Conservation (phyloP, 2,888 invertebrate genomes). For the Drosophila maculinotata region DNA sequence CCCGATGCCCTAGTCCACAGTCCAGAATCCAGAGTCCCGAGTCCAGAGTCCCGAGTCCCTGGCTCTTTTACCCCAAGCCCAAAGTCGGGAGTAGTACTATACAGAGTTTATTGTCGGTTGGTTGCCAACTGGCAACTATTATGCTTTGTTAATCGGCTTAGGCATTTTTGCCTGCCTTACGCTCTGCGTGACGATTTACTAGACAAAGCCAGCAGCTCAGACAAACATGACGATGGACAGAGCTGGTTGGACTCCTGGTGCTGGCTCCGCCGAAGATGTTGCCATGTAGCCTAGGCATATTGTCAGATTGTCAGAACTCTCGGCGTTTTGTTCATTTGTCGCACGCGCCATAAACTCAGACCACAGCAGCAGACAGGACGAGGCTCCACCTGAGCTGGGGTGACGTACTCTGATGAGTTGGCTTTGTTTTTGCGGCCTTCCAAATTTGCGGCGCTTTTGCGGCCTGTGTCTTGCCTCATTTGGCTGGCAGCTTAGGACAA, state of each 20-base stretch:
- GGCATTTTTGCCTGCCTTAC: conserved; percentile 56
- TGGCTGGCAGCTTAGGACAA: conserved; percentile 69
- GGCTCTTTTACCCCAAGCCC: neutral
- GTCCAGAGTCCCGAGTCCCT: too few species aligned
- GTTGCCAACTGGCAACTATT: conserved; percentile 56
- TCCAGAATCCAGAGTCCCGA: too few species aligned
- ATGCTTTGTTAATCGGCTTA: conserved; percentile 79
- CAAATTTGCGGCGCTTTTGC: conserved; percentile 47
- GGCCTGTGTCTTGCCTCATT: conserved; percentile 63
- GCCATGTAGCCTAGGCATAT: conserved; percentile 41
- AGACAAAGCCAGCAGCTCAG: conserved; percentile 69
- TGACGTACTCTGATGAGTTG: conserved; percentile 48
- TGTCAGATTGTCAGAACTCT: conserved; percentile 53
- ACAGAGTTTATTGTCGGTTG: conserved; percentile 67
- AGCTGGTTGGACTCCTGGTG: conserved; percentile 5
- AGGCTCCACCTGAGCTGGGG: conserved; percentile 38
- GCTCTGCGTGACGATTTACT: conserved; percentile 63
- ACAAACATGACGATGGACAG: conserved; percentile 56
- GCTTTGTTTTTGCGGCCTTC: conserved; percentile 54
- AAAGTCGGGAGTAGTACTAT: conserved; percentile 19
- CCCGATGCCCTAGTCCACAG: conserved; percentile 4
- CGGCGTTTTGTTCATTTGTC: conserved; percentile 72
- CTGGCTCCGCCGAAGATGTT: conserved; percentile 40
- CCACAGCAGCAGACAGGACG: conserved; percentile 7
- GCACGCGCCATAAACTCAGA: conserved; percentile 65